Conservation (phyloP, 2,888 invertebrate species). For the Lasioglossum oenotherae region DNA sequence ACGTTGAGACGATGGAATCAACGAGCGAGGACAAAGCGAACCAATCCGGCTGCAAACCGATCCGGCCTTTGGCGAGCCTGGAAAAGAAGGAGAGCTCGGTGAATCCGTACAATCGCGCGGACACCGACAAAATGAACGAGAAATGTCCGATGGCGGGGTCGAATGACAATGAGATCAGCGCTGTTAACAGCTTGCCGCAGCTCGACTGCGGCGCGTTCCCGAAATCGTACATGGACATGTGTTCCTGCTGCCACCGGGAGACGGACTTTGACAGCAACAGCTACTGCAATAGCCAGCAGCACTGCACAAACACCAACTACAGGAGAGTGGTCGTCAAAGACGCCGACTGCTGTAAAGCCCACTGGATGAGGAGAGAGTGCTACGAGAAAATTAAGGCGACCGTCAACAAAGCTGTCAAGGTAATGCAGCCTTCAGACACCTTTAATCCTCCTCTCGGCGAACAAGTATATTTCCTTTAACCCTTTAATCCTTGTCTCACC, state of each 20-base stretch:
- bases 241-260: slow-evolving; percentile 64
- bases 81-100: slow-evolving; percentile 69
- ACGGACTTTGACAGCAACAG: slow-evolving; percentile 34
- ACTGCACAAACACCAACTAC: slow-evolving; percentile 45
- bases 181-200: slow-evolving; percentile 58
- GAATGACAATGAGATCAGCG: slow-evolving; percentile 54
- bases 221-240: slow-evolving; percentile 66
- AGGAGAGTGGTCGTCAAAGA: slow-evolving; percentile 56
- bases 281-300: slow-evolving; percentile 21
- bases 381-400: slow-evolving; percentile 74
- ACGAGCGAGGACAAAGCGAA: slow-evolving; percentile 45
- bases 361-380: slow-evolving; percentile 66
- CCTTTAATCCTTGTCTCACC: not conserved
- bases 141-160: slow-evolving; percentile 60
- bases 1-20: slow-evolving; percentile 32
- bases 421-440: slow-evolving; percentile 36
- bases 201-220: slow-evolving; percentile 65
- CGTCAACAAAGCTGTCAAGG: slow-evolving; percentile 75
- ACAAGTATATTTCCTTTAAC: not conserved
- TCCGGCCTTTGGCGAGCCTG: slow-evolving; percentile 22
- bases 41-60: slow-evolving; percentile 51
- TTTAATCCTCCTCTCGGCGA: not conserved
- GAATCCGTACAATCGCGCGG: slow-evolving; percentile 77
- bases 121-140: slow-evolving; percentile 60
- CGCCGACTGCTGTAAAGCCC: slow-evolving; percentile 54